Evolutionary conservation across 2,113 vertebrate species (phyloP).

Genomic region (Phalacrocorax aristotelis): DNA sequence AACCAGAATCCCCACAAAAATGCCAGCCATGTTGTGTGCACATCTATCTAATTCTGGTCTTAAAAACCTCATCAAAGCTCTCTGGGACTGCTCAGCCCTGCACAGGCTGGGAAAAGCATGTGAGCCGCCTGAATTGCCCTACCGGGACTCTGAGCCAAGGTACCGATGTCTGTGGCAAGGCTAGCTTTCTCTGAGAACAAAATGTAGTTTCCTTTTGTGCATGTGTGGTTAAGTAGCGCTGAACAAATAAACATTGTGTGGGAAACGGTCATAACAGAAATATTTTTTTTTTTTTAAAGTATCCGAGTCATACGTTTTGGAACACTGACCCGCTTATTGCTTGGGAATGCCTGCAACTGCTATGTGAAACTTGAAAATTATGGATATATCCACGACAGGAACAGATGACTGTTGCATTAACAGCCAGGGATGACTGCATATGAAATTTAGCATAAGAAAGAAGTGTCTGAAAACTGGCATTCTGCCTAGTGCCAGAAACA

Average conservation of each 20-base stretch:
- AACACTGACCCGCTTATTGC: not conserved
- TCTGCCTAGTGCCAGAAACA: not conserved
- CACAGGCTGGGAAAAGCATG: not conserved
- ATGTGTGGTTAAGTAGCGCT: not conserved
- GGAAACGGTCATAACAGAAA: not conserved
- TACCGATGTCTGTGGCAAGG: accelerated
- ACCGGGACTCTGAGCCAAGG: not conserved
- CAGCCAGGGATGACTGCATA: not conserved
- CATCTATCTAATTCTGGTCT: not conserved
- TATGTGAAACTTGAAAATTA: not conserved
- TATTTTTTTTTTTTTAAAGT: not conserved
- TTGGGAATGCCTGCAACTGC: not conserved
- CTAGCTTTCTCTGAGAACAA: not conserved
- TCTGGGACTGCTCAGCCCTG: not conserved
- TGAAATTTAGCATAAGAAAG: not conserved
- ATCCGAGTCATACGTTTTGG: not conserved
- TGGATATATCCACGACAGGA: not conserved
- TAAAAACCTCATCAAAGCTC: not conserved
- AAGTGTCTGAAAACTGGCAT: not conserved
- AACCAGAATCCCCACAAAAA: not conserved
- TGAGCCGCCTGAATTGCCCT: not conserved
- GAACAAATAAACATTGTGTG: slow-evolving; percentile 9
- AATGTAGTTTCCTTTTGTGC: not conserved
- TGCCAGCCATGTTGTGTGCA: not conserved
- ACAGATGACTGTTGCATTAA: not conserved